Conservation (phyloP, 2,797 vertebrate species). For the Coccyzus lansbergi region DNA sequence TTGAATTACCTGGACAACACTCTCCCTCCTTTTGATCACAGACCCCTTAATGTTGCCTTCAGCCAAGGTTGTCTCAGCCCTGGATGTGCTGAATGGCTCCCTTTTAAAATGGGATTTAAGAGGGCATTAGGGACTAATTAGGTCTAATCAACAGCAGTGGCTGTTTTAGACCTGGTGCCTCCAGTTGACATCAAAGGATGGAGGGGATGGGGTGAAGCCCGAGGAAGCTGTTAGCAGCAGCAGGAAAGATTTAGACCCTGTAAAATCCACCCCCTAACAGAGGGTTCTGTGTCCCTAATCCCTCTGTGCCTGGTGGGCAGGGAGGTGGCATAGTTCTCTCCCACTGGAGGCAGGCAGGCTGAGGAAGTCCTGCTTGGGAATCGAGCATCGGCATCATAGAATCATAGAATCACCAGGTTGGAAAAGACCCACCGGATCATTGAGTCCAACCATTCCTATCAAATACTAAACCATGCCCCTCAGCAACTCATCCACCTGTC, state of each 20-base stretch:
- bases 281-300: constrained; percentile 34
- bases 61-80: constrained; percentile 8
- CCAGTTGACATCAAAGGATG: constrained; percentile 58
- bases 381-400: background rate
- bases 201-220: background rate
- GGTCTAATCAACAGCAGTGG: constrained; percentile 63
- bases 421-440: no score
- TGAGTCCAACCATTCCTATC: no score
- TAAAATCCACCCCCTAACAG: background rate
- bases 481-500: no score
- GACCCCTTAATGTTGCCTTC: constrained; percentile 9
- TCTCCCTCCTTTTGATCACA: constrained; percentile 6
- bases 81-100: background rate
- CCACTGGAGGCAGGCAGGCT: background rate
- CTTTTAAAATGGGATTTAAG: constrained; percentile 70
- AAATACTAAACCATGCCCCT: no score
- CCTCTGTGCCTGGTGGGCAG: background rate
- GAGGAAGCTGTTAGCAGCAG: constrained; percentile 5
- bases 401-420: no score
- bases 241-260: constrained; percentile 44
- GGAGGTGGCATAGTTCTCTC: background rate
- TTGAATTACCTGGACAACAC: background rate
- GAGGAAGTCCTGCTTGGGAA: background rate
- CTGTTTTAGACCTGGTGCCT: constrained; percentile 40
- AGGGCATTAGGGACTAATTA: constrained; percentile 68